Percentiles rank a stretch among this genome's conserved stretches.
Conservation (phyloP, 2,888 invertebrate genomes). For the Cheilosia vulpina region DNA sequence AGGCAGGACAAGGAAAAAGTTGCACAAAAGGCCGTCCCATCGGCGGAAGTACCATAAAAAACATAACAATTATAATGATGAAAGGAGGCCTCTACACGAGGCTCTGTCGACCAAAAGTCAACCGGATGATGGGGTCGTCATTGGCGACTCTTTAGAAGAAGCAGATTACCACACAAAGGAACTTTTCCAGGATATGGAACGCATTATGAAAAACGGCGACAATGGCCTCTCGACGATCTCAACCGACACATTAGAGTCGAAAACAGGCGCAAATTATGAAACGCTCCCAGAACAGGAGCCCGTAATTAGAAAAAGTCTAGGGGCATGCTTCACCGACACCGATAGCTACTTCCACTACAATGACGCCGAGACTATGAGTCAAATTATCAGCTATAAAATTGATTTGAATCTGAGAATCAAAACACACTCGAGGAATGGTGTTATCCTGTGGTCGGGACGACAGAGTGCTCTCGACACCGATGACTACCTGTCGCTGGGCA, state of each 20-base stretch:
- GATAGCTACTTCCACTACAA: constrained; percentile 95
- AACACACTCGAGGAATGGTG: constrained; percentile 88
- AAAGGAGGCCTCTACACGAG: constrained; percentile 53
- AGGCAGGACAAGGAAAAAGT: constrained; percentile 60
- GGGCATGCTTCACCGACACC: constrained; percentile 92
- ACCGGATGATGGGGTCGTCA: constrained; percentile 54
- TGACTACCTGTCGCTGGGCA: constrained; percentile 93
- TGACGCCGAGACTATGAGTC: constrained; percentile 93
- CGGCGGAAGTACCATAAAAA: constrained; percentile 66
- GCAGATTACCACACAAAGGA: constrained; percentile 82
- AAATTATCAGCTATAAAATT: constrained; percentile 92
- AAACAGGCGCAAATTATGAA: constrained; percentile 50
- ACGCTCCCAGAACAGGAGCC: constrained; percentile 63
- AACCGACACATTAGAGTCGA: constrained; percentile 52
- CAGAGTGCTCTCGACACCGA: constrained; percentile 86
- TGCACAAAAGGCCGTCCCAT: constrained; percentile 66
- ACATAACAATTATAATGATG: constrained; percentile 56
- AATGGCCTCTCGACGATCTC: constrained; percentile 68
- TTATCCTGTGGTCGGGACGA: constrained; percentile 94
- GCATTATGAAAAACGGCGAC: constrained; percentile 82
- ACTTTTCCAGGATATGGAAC: constrained; percentile 82
- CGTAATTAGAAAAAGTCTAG: constrained; percentile 80
- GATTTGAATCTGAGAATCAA: constrained; percentile 95
- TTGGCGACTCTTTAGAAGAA: constrained; percentile 57
- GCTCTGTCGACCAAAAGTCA: constrained; percentile 47